Evolutionary conservation across 1,140 invertebrate species (phyloP).

Genomic region (Drosophila navojoa): DNA sequence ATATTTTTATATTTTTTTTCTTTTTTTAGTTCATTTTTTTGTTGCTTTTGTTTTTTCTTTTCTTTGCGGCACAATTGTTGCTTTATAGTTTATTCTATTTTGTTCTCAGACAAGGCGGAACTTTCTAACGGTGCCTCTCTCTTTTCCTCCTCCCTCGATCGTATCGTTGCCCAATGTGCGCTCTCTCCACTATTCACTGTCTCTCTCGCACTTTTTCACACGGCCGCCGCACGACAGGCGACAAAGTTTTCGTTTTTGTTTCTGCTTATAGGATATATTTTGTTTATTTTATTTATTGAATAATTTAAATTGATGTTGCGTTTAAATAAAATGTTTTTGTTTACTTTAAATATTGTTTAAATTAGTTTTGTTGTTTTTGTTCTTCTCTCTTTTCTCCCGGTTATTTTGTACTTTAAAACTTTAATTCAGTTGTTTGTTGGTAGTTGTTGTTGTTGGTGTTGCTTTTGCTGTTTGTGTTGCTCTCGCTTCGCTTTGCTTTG

Average conservation of each 20-base stretch:
- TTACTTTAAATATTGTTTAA: slow-evolving; percentile 67
- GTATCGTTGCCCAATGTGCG: slow-evolving; percentile 4
- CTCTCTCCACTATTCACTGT: slow-evolving; percentile 5
- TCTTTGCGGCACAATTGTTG: slow-evolving; percentile 79
- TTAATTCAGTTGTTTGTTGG: slow-evolving; percentile 80
- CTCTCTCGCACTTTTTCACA: slow-evolving; percentile 29
- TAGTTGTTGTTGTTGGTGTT: slow-evolving; percentile 65
- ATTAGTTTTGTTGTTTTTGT: slow-evolving; percentile 68
- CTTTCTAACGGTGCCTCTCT: slow-evolving; percentile 34
- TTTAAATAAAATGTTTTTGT: slow-evolving; percentile 76
- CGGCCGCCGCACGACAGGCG: slow-evolving; percentile 28
- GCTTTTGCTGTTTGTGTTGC: slow-evolving; percentile 61
- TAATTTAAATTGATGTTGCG: slow-evolving; percentile 81
- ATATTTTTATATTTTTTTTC: slow-evolving; percentile 30
- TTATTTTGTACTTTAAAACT: slow-evolving; percentile 84
- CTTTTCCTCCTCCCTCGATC: slow-evolving; percentile 1
- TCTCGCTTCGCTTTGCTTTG: slow-evolving; percentile 48
- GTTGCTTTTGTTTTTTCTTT: slow-evolving; percentile 41
- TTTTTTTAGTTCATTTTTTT: slow-evolving; percentile 35
- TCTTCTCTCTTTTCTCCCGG: slow-evolving; percentile 74
- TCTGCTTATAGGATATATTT: slow-evolving; percentile 52
- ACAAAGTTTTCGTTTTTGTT: slow-evolving; percentile 36
- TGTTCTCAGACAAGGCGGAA: slow-evolving; percentile 36
- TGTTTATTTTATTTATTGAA: slow-evolving; percentile 60
- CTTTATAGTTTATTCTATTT: slow-evolving; percentile 65